These are phyloP conservation scores for Leptopilina myrica DNA, from an alignment of 2,888 invertebrate species.

Conservation along the genomic window DNA sequence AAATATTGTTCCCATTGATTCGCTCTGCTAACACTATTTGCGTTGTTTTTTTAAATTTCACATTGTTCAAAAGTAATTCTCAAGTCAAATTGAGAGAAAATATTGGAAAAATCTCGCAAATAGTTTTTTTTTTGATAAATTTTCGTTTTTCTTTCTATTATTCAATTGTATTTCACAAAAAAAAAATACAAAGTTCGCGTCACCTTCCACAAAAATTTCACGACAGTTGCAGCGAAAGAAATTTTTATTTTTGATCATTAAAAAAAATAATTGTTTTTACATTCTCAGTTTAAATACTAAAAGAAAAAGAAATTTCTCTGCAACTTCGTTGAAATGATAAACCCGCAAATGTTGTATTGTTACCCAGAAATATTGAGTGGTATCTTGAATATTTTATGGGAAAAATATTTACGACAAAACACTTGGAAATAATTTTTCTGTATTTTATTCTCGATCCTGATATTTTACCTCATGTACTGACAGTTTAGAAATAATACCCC, in stretches of 20 bases:
- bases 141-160: background rate
- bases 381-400: background rate
- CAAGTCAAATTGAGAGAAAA: constrained; percentile 6
- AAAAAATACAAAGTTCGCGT: constrained; percentile 13
- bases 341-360: constrained; percentile 19
- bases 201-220: constrained; percentile 6
- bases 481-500: constrained; percentile 28
- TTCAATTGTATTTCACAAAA: constrained; percentile 12
- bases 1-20: constrained; percentile 26
- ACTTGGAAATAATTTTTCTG: constrained; percentile 18
- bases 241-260: background rate
- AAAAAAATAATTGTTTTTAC: too few relatives aligned
- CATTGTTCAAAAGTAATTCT: constrained; percentile 5
- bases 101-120: background rate
- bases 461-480: constrained; percentile 28
- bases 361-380: constrained; percentile 11
- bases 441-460: constrained; percentile 16
- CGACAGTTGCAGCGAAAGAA: background rate
- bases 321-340: background rate
- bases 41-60: background rate
- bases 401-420: background rate
- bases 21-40: constrained; percentile 19
- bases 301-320: background rate
- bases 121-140: background rate
- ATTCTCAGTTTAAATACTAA: background rate